Evolutionary conservation across 1,140 invertebrate species (phyloP).

Genomic region (Mizuhopecten yessoensis): DNA sequence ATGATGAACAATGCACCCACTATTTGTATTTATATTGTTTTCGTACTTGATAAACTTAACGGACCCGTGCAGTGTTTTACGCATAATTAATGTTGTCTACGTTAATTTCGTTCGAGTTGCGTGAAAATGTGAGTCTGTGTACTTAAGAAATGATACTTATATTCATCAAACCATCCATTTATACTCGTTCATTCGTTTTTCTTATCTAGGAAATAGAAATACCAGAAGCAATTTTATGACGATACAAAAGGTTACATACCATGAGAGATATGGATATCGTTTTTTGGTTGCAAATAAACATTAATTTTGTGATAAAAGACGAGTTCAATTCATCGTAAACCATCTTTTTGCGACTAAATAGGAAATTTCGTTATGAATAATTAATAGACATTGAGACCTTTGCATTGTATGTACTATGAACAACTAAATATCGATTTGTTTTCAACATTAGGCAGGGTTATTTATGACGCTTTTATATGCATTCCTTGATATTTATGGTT

Average conservation of each 20-base stretch:
- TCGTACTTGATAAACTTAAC: neutral
- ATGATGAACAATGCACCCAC: neutral
- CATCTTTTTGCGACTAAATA: too few relatives aligned
- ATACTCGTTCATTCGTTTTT: too few relatives aligned
- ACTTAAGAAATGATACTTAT: neutral
- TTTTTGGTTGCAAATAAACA: too few relatives aligned
- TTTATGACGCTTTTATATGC: slow-evolving; percentile 13
- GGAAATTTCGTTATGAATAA: neutral
- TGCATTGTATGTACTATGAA: neutral
- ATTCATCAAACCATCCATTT: too few relatives aligned
- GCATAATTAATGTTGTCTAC: neutral
- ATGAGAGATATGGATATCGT: too few relatives aligned
- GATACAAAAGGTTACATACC: too few relatives aligned
- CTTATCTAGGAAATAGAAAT: too few relatives aligned
- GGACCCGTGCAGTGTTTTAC: neutral
- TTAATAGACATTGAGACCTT: neutral
- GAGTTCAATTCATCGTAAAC: too few relatives aligned
- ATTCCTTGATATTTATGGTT: neutral
- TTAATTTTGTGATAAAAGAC: too few relatives aligned
- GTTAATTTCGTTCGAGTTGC: neutral
- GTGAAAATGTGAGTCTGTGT: neutral
- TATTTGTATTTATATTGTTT: neutral
- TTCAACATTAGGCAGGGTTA: neutral
- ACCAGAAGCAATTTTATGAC: too few relatives aligned
- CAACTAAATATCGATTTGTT: neutral